These are phyloP conservation scores for Cheirogaleus major DNA, from an alignment of 2,797 vertebrate species.

Conservation along the genomic window DNA sequence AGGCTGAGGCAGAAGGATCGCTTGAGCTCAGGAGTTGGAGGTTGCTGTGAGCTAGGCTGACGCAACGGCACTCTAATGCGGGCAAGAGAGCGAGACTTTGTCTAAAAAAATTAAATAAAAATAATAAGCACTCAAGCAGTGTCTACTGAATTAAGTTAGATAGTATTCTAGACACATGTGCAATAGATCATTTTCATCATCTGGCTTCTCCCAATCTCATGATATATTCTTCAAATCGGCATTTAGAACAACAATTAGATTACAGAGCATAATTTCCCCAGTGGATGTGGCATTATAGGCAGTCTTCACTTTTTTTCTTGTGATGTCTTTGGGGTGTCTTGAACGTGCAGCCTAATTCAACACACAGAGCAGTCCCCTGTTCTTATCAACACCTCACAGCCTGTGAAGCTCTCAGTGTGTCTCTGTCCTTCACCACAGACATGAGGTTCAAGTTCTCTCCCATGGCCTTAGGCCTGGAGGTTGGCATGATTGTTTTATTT, in stretches of 20 bases:
- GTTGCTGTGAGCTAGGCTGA: too few relatives aligned
- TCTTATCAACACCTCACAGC: constrained; percentile 86
- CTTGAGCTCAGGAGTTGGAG: too few relatives aligned
- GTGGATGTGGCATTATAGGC: constrained; percentile 81
- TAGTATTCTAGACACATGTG: background rate
- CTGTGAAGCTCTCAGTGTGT: constrained; percentile 79
- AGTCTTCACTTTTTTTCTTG: constrained; percentile 67
- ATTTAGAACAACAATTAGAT: background rate
- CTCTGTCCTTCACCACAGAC: constrained; percentile 89
- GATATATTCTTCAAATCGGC: background rate
- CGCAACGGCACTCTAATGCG: too few relatives aligned
- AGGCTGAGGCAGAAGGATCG: too few relatives aligned
- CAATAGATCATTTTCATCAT: background rate
- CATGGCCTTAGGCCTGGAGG: constrained; percentile 90
- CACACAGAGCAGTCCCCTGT: constrained; percentile 70
- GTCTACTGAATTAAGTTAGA: background rate
- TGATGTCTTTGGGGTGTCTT: constrained; percentile 85
- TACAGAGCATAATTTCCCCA: constrained; percentile 61
- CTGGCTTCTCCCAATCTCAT: background rate
- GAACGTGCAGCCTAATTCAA: constrained; percentile 84
- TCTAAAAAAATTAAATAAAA: too few relatives aligned
- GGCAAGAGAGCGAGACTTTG: too few relatives aligned
- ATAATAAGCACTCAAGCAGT: background rate
- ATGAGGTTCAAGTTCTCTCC: constrained; percentile 95
- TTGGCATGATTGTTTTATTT: constrained; percentile 91